These are phyloP conservation scores for Dasysyrphus tricinctus DNA, from an alignment of 2,888 invertebrate species.

Conservation along the genomic window DNA sequence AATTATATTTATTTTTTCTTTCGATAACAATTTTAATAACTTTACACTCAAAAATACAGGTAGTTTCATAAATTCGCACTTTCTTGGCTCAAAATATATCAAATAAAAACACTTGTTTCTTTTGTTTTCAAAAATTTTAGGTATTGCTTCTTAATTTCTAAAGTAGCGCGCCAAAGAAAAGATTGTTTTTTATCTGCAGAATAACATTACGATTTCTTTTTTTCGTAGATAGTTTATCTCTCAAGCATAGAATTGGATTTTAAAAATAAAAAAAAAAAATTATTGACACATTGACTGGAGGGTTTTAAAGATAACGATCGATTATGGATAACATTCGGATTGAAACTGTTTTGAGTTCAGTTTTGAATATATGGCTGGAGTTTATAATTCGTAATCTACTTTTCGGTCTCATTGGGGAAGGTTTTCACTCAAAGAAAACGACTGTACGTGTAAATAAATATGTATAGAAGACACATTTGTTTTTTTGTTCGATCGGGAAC, in stretches of 20 bases:
- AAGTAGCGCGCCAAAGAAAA: conserved; percentile 1
- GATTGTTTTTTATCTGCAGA: neutral
- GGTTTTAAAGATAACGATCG: conserved; percentile 56
- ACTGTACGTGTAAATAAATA: conserved; percentile 45
- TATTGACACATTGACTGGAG: conserved; percentile 14
- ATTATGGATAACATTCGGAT: conserved; percentile 56
- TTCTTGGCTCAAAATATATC: neutral
- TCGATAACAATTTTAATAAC: conserved; percentile 20
- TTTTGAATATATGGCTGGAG: conserved; percentile 48
- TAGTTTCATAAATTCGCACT: neutral
- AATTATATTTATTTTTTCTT: neutral
- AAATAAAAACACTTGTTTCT: neutral
- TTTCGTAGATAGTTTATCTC: conserved; percentile 18
- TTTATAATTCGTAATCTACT: conserved; percentile 21
- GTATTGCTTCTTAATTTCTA: too few species aligned
- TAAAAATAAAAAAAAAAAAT: conserved; percentile 2
- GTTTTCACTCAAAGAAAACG: conserved; percentile 62
- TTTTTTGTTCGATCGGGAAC: conserved; percentile 59
- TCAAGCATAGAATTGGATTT: neutral
- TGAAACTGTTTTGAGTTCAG: conserved; percentile 61
- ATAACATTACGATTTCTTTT: conserved; percentile 9
- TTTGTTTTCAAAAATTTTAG: too few species aligned
- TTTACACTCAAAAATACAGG: conserved; percentile 4
- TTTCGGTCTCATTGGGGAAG: conserved; percentile 18
- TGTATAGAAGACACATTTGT: conserved; percentile 49